phyloP scores from a whole-genome alignment of 2,888 invertebrate genomes.

The Coelinius sp. region DNA sequence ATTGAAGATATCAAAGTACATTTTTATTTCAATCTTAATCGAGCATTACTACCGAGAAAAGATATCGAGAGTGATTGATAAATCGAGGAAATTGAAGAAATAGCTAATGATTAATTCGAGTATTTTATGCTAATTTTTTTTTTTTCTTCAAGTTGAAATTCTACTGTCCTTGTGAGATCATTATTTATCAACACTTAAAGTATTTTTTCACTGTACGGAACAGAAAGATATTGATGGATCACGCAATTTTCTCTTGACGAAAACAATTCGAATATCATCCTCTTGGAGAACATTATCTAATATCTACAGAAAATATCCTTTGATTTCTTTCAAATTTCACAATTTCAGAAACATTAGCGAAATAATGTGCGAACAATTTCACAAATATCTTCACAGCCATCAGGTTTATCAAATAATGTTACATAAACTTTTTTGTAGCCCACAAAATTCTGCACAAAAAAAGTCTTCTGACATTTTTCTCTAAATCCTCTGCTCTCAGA shows the following conservation, averaged over 20 bases:
- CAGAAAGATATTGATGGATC: not conserved
- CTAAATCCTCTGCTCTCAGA: no score
- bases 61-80: not conserved
- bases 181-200: not conserved
- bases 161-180: not conserved
- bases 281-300: no score
- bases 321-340: no score
- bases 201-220: not conserved
- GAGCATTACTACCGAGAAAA: slow-evolving; percentile 10
- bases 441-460: no score
- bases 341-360: no score
- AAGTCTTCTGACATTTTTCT: no score
- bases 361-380: no score
- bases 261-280: not conserved
- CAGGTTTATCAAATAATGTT: no score
- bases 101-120: not conserved
- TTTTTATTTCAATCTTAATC: not conserved
- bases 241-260: not conserved
- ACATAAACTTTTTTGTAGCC: no score
- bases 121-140: not conserved
- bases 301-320: no score
- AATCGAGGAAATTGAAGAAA: not conserved
- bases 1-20: slow-evolving; percentile 8
- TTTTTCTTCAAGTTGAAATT: not conserved
- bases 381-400: no score